phyloP scores from a whole-genome alignment of 2,113 vertebrate species.

The Tragelaphus imberbis region DNA sequence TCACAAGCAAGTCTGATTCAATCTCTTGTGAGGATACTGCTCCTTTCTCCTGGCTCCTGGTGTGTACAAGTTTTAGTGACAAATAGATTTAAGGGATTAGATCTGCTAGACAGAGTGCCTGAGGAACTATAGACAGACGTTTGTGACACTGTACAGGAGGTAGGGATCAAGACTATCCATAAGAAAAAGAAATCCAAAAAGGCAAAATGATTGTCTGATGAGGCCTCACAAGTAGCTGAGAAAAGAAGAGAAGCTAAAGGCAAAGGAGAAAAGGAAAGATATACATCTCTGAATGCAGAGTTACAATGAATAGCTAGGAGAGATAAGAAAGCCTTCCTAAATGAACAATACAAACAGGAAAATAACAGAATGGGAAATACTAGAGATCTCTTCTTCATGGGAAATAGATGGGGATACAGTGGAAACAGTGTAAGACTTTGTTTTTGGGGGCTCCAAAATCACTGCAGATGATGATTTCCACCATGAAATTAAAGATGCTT shows the following conservation, averaged over 20 bases:
- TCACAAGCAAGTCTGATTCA: neutral
- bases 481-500: too few relatives aligned
- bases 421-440: too few relatives aligned
- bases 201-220: neutral
- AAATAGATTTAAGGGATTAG: neutral
- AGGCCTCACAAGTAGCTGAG: neutral
- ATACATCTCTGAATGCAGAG: neutral
- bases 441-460: too few relatives aligned
- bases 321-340: neutral
- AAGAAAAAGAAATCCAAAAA: neutral
- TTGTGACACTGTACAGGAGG: neutral
- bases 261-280: neutral
- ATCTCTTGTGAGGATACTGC: neutral
- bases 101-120: neutral
- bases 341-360: neutral
- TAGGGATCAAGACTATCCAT: neutral
- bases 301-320: neutral
- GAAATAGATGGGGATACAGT: too few relatives aligned
- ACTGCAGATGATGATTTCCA: too few relatives aligned
- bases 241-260: neutral
- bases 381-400: neutral
- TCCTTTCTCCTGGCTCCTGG: neutral
- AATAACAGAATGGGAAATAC: neutral
- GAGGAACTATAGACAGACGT: neutral
- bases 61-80: neutral